Base-by-base conservation (phyloP, 1,140 invertebrate species). In the Melipona quadrifasciata region DNA sequence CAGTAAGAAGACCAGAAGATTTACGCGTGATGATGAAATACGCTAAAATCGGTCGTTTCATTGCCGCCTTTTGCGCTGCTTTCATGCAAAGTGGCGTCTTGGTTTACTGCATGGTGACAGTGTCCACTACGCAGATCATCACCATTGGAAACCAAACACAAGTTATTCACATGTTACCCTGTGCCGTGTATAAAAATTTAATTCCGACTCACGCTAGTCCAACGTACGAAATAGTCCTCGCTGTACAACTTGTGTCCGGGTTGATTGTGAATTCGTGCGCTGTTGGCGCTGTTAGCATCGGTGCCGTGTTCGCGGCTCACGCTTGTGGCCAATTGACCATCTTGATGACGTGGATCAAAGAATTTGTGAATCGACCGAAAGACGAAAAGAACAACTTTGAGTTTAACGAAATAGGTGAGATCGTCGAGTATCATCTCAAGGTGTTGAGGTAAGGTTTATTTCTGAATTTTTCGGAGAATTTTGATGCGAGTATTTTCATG, bases 41-140 rank as follows among this genome's bases (percentile, higher is more conserved):
- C 17, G 83, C 86, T 0, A 71, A 77, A 31, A n/a, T 88, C 5
- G 89, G 87, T 4, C 82, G 88, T 2, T 68, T 64, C 14, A 34
- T 92, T 0, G 84, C 86, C 0, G 39, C 34, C 0, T 65, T 87
- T 11, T 90, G 83, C 67, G 86, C 82, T 0, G 16, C 65, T 0
- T 87, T 88, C 31, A 86, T 91, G 87, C 87, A 89, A 31, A 55
- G 84, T 17, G 81, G 89, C 5, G 80, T 84, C 16, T 27, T 88
- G 10, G 8, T 86, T 80, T 8, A 79, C 84, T 70, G 39, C 8
- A 47, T 80, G 0, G 53, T 86, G 10, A 75, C 34, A 3, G 27
- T 24, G 24, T 17, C 77, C 1, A 39, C 31, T 3, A 75, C 65
- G n/a, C 31, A n/a, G 4, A 19, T 34, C 2, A 5, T n/a, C 2